Conservation (phyloP, 2,113 vertebrate species). For the Lagopus leucura region DNA sequence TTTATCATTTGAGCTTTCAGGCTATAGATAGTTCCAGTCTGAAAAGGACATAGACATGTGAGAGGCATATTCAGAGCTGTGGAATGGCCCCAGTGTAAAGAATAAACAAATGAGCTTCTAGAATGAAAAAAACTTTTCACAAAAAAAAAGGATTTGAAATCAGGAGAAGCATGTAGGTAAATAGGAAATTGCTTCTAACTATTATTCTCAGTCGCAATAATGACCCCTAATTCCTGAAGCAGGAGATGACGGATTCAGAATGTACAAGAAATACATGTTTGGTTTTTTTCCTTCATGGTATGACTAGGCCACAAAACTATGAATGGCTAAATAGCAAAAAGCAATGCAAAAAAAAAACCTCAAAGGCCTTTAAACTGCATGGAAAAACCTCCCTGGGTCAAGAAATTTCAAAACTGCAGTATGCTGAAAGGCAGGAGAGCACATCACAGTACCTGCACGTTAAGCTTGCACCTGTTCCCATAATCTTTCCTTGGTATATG, state of each 20-base stretch:
- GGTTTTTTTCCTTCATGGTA: neutral
- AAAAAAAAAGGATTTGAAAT: neutral
- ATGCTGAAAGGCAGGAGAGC: neutral
- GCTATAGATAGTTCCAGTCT: neutral
- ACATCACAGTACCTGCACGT: neutral
- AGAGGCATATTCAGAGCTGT: neutral
- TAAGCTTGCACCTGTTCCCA: neutral
- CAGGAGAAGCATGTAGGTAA: neutral
- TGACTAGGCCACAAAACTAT: neutral
- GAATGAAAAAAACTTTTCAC: neutral
- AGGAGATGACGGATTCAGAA: neutral
- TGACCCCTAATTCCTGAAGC: neutral
- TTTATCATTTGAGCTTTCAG: neutral
- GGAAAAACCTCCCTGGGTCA: neutral
- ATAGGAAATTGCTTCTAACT: neutral
- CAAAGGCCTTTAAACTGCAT: neutral
- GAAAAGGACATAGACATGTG: neutral
- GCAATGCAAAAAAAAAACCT: neutral
- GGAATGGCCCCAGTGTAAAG: neutral
- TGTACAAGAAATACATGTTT: neutral
- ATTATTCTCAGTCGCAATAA: neutral
- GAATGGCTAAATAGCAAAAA: neutral
- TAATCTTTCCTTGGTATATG: neutral
- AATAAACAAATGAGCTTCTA: neutral
- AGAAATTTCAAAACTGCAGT: neutral